Percentiles rank a stretch among this genome's conserved stretches.
Conservation (phyloP, 2,797 vertebrate genomes). For the Lepidocolaptes lacrymiger region DNA sequence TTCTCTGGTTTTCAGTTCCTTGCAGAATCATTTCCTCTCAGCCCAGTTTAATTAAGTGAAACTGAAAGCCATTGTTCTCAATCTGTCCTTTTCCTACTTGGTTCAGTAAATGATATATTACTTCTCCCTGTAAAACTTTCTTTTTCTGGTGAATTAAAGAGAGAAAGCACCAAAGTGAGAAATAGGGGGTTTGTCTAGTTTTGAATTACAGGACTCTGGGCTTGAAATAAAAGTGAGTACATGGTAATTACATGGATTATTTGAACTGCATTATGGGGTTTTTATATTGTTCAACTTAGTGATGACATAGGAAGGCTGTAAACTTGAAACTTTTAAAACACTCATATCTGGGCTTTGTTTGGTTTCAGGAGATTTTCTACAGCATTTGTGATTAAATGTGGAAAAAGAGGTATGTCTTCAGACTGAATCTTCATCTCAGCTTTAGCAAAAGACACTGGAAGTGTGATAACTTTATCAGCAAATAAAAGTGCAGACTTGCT, state of each 20-base stretch:
- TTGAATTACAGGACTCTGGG: neutral
- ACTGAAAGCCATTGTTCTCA: conserved; percentile 1
- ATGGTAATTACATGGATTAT: neutral
- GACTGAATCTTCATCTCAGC: neutral
- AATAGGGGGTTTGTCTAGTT: neutral
- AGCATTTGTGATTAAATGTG: neutral
- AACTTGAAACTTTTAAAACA: neutral
- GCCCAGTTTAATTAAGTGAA: neutral
- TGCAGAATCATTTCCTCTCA: neutral
- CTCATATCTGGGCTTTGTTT: neutral
- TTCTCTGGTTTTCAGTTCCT: neutral
- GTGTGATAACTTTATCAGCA: neutral
- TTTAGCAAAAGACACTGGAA: neutral
- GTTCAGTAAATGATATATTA: neutral
- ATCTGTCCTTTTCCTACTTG: neutral
- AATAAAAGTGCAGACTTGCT: conserved; percentile 8
- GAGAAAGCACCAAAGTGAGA: neutral
- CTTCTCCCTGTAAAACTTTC: neutral
- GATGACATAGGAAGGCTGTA: neutral
- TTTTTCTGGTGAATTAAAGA: neutral
- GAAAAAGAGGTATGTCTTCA: neutral
- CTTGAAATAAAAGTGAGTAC: conserved; percentile 12
- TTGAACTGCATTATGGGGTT: neutral
- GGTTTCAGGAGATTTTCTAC: conserved; percentile 22
- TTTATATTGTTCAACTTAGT: neutral